Percentiles rank a stretch among this genome's conserved stretches.
Evolutionary conservation across 1,140 invertebrate species (phyloP).

Genomic region (Drosophila guanche): DNA sequence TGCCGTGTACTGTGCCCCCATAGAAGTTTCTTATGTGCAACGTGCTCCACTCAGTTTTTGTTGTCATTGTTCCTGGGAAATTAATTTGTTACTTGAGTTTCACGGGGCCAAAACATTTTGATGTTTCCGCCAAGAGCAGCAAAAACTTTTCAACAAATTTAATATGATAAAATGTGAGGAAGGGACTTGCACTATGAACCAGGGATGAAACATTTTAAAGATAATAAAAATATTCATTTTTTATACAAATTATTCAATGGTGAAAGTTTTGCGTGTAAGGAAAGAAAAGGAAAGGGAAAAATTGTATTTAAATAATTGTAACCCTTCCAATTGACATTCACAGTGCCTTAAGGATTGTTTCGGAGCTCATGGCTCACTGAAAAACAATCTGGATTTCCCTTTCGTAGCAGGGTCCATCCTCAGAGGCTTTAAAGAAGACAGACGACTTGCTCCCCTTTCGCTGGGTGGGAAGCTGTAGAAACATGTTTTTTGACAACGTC

Average conservation of each 20-base stretch:
- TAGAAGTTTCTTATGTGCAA: slow-evolving; percentile 42
- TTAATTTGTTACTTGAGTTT: slow-evolving; percentile 69
- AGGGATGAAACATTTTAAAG: neutral
- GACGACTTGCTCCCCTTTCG: slow-evolving; percentile 4
- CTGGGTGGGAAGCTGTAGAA: slow-evolving; percentile 8
- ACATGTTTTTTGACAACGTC: slow-evolving; percentile 50
- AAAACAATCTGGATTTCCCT: neutral
- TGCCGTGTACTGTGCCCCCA: slow-evolving; percentile 1
- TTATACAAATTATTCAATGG: neutral
- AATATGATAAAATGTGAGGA: no score
- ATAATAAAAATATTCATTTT: no score
- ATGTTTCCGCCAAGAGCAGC: slow-evolving; percentile 27
- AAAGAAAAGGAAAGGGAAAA: slow-evolving; percentile 2
- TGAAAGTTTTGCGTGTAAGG: slow-evolving; percentile 11
- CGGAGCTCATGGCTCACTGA: no score
- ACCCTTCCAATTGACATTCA: neutral
- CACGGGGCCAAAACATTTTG: slow-evolving; percentile 30
- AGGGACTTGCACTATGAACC: neutral
- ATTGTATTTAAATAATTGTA: slow-evolving; percentile 31
- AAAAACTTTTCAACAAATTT: neutral
- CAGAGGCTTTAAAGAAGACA: slow-evolving; percentile 8
- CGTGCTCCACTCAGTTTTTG: slow-evolving; percentile 11
- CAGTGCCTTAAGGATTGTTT: no score
- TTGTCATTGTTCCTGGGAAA: slow-evolving; percentile 67
- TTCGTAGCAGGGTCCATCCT: slow-evolving; percentile 18